A percentile compares a stretch with the other conserved stretches of the same genome.
These are phyloP conservation scores for Isichthys henryi DNA, from an alignment of 2,113 vertebrate genomes.

Conservation along the genomic window DNA sequence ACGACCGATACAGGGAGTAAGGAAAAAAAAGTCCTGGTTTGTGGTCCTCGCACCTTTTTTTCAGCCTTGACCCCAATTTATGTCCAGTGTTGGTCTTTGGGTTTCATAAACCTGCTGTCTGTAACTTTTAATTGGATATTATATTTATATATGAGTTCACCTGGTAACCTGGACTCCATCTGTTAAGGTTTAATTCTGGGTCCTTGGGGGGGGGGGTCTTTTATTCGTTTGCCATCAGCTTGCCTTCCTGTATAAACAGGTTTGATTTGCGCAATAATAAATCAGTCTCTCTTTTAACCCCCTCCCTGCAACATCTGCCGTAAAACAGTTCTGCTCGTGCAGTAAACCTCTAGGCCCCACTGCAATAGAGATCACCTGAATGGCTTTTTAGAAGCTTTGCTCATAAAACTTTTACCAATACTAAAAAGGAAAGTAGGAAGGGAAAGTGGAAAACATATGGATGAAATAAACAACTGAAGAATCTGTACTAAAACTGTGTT, in stretches of 20 bases:
- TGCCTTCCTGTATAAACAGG: neutral
- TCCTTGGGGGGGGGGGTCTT: neutral
- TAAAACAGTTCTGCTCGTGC: neutral
- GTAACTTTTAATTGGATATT: neutral
- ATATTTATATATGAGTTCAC: neutral
- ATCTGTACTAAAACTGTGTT: neutral
- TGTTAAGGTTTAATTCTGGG: neutral
- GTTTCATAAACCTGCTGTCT: neutral
- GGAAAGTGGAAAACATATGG: neutral
- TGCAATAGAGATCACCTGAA: neutral
- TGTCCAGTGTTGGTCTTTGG: neutral
- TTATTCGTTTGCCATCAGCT: neutral
- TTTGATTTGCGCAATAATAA: slow-evolving; percentile 3
- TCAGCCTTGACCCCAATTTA: neutral
- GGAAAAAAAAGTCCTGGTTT: neutral
- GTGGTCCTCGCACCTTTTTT: neutral
- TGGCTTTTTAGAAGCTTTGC: neutral
- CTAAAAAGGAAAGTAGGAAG: neutral
- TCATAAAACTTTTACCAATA: neutral
- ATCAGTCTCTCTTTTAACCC: neutral
- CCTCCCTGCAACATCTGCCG: neutral
- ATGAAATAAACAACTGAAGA: neutral
- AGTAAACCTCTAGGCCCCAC: neutral
- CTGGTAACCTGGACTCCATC: neutral
- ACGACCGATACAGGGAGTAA: neutral